Base-by-base conservation (phyloP, 2,797 vertebrate genomes). In the Hybognathus amarus region DNA sequence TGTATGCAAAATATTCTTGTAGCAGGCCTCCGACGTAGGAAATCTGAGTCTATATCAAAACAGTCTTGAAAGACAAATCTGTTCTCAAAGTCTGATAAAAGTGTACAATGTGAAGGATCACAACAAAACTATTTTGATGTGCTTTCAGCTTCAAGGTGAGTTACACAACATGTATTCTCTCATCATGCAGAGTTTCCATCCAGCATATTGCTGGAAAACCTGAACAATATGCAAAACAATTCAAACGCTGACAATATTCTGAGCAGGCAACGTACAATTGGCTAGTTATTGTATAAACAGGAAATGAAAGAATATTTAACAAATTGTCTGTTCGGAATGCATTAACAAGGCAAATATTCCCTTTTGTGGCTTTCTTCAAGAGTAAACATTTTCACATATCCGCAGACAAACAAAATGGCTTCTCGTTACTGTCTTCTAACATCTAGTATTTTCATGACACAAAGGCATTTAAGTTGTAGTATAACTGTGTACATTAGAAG, bases 1-100 rank as follows among this genome's bases (percentile, higher is more conserved):
- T 80, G 79, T 90, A 90, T 79, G 80, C 89, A 90, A 89, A 91
- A 85, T 86, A 87, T 85, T 89, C 83, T 87, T 89, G 88, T 83
- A 85, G 81, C 88, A 90, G 85, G 85, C 81, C 87, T 85, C 79
- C 73, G 70, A 82, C 54, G 76, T 83, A 88, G 54, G 69, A 40
- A 38, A 33, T 77, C 52, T 38, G 38, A 63, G 64, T 77, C 66
- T 52, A 79, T 82, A 73, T 80, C 40, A 86, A 83, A 79, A 83
- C 45, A 45, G 69, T 83, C 77, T 64, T 52, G 47, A 82, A 85
- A 69, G 27, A 66, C 74, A 83, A 64, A 47, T 18, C 27, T 63
- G 54, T 50, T 81, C 6, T 54, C 12, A 66, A 71, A 73, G 66
- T 67, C 73, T 45, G 56, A 47, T 61, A 27, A 61, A 68, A 33